These are phyloP conservation scores for Malurus elegans DNA, from an alignment of 2,113 vertebrate species.

Conservation along the genomic window DNA sequence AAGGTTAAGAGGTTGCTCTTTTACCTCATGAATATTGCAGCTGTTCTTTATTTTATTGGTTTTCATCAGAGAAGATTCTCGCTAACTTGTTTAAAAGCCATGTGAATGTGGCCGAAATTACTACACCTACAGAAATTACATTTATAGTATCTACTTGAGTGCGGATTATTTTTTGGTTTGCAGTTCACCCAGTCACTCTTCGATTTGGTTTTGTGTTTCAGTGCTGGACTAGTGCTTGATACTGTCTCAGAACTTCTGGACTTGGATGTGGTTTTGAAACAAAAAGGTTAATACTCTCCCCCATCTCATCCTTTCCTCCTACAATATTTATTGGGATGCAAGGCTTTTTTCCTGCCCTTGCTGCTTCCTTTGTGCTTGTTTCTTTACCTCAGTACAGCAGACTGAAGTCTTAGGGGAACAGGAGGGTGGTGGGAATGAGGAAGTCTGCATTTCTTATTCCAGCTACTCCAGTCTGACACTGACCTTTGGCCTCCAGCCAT, in stretches of 20 bases:
- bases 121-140: background rate
- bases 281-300: background rate
- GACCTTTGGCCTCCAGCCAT: slow-evolving; percentile 12
- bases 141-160: background rate
- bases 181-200: background rate
- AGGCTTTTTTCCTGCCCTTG: background rate
- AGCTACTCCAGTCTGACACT: background rate
- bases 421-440: background rate
- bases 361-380: background rate
- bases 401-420: background rate
- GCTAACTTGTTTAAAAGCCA: background rate
- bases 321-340: background rate
- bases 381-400: background rate
- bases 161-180: background rate
- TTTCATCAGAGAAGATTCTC: background rate
- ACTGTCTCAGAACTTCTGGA: background rate
- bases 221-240: background rate
- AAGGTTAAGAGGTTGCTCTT: background rate
- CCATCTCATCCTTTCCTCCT: background rate
- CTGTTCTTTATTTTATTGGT: background rate
- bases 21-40: background rate
- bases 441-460: background rate
- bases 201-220: background rate
- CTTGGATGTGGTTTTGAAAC: background rate
- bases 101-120: background rate